Percentiles rank a stretch among this genome's conserved stretches.
Evolutionary conservation across 1,140 invertebrate genomes (phyloP).

Genomic region (Diuraphis noxia): DNA sequence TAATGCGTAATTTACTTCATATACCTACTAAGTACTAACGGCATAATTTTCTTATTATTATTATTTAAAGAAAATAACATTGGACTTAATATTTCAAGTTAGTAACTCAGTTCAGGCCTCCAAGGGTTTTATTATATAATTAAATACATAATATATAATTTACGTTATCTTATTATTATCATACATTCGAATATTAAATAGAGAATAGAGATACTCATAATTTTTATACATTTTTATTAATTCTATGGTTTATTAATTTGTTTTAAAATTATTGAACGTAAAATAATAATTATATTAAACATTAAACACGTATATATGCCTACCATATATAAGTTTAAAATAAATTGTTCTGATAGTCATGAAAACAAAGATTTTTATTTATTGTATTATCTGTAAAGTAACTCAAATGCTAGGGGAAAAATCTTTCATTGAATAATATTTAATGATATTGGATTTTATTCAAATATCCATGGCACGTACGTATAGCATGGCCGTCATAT

Average conservation of each 20-base stretch:
- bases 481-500: background rate
- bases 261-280: background rate
- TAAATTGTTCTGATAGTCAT: background rate
- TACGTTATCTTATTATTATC: background rate
- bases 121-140: background rate
- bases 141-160: background rate
- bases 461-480: background rate
- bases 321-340: background rate
- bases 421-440: background rate
- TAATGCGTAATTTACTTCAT: background rate
- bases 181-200: no score
- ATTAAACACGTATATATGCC: background rate
- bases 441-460: background rate
- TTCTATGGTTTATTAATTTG: background rate
- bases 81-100: background rate
- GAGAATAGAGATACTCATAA: background rate
- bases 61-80: background rate
- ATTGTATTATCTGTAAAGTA: background rate
- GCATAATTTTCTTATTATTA: background rate
- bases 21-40: background rate
- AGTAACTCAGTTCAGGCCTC: background rate
- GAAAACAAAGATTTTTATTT: background rate
- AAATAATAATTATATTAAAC: background rate
- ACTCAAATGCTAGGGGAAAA: background rate
- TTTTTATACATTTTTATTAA: background rate